Evolutionary conservation across 2,113 vertebrate species (phyloP), one percentile per base, ranked within the genome.

Genomic region (Semnopithecus entellus): DNA sequence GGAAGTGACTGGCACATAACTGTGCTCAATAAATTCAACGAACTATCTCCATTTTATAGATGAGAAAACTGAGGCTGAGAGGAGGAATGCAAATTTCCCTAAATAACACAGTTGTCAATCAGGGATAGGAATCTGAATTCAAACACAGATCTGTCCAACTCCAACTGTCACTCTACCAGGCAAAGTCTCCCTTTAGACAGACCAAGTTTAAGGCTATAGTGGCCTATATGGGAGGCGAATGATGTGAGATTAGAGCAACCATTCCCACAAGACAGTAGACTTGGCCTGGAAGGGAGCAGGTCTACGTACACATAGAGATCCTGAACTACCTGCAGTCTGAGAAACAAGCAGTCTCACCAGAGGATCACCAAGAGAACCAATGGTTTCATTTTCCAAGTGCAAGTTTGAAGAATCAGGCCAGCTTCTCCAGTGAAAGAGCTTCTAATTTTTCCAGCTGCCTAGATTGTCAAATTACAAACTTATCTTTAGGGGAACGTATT

Each of bases 401-500:
- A 83, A 80, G 88, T 89, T 7, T 94, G 80, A 97, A 94, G 55
- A 97, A 97, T 85, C 79, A 95, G 82, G 72, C 35, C 78, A 98
- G 68, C 81, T 96, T 91, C 84, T 14, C 5, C 68, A 72, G 27
- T 35, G 35, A 97, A 93, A 96, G 92, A 96, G 84, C 59, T 50
- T 45, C 86, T 94, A 97, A 97, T 97, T 93, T 96, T 97, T 78
- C 66, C 81, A 97, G 86, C 72, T 95, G 78, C 87, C 93, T 94
- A 90, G 72, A 95, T 23, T 92, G 85, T 97, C 97, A 98, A 98
- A 97, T 95, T 91, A 96, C 48, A 97, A 98, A 94, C 64, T 80
- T 73, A 90, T 97, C 95, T 96, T 97, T 9, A 87, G 55, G 93
- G 95, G 87, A 83, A 97, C 85, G 43, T 66, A 94, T 76, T 87